phyloP scores from a whole-genome alignment of 2,888 invertebrate genomes.

The Euzophera pinguis region DNA sequence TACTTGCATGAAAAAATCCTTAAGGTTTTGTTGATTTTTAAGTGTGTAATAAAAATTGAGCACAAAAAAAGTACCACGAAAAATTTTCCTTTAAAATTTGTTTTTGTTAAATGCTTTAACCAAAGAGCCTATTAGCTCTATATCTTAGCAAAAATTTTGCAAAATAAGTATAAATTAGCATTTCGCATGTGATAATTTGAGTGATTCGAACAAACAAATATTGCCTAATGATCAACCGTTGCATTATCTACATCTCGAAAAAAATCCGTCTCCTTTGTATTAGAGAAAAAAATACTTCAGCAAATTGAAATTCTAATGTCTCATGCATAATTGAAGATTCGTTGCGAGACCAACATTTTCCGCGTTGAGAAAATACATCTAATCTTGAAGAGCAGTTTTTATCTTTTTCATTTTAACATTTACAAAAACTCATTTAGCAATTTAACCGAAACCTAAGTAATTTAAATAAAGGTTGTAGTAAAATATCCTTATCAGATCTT shows the following conservation, averaged over 20 bases:
- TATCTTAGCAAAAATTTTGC: no score
- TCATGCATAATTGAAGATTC: slow-evolving; percentile 46
- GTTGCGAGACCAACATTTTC: slow-evolving; percentile 38
- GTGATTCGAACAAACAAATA: slow-evolving; percentile 23
- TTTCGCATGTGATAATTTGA: neutral
- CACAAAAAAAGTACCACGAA: no score
- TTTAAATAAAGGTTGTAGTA: slow-evolving; percentile 2
- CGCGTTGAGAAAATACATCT: slow-evolving; percentile 33
- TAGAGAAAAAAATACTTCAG: slow-evolving; percentile 31
- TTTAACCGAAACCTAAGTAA: slow-evolving; percentile 30
- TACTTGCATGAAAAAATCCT: no score
- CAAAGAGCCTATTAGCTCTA: no score
- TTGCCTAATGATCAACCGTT: slow-evolving; percentile 35
- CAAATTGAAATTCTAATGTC: slow-evolving; percentile 48
- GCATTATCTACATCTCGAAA: slow-evolving; percentile 31
- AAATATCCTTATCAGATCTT: neutral
- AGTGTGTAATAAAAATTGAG: no score
- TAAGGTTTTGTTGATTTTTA: no score
- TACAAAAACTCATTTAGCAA: slow-evolving; percentile 32
- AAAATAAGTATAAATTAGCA: no score
- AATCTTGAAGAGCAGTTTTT: slow-evolving; percentile 28
- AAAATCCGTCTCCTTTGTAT: slow-evolving; percentile 29
- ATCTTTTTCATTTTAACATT: slow-evolving; percentile 28
- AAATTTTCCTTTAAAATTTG: no score
- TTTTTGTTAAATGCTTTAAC: no score